Evolutionary conservation across 2,113 vertebrate species (phyloP), one percentile per base, ranked within the genome.

Genomic region (Myotis davidii): DNA sequence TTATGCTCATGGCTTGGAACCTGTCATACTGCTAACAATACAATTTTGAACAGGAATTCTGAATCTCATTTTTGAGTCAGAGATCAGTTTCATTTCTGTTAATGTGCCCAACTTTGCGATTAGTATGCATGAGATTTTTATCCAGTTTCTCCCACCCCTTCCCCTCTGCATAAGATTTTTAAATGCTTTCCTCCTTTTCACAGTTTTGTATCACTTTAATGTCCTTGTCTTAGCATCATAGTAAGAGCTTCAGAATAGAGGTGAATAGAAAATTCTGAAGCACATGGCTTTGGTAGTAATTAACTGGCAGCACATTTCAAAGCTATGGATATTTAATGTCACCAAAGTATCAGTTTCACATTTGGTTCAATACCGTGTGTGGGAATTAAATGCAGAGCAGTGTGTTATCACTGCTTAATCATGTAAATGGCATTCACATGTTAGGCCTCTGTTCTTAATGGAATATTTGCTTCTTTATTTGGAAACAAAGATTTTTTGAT

Each of bases 401-500:
- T 95, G 4, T 88, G 91, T 96, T 97, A 96, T 95, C 95, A 95
- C 70, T 6, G 1, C 94, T 98, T 97, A 97, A 96, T 61, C 92
- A 93, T 94, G 95, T 79, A 97, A 97, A 96, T 97, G 65, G 34
- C 42, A 97, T 97, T 97, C 39, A 78, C 96, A 89, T 97, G 90
- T 97, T 94, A 96, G 87, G 50, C 67, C 67, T 97, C 96, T 97
- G 96, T 74, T 95, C 96, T 84, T 97, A 97, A 97, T 85, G 97
- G 37, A 72, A 91, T 97, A 97, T 98, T 98, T 96, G 27, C 89
- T 97, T 96, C 85, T 97, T 97, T 96, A 67, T 98, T 98, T 97
- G 98, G 96, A 97, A 98, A 96, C 69, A 97, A 97, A 97, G 98
- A 96, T 91, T 50, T 81, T 93, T 96, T 56, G 48, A 95, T 96